Conservation (phyloP, 2,888 invertebrate genomes). For the Sipha maydis region DNA sequence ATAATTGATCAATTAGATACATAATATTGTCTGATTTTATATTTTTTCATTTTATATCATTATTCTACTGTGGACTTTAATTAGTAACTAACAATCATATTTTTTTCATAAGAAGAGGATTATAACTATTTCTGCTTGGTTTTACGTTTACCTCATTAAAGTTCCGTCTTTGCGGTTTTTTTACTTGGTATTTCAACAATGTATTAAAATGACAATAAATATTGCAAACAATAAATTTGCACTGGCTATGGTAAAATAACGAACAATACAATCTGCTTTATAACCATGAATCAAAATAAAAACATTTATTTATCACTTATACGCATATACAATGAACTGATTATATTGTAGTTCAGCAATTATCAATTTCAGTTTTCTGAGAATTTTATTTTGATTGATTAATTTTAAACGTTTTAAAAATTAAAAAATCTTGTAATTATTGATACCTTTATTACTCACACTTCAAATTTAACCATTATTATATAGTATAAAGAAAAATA, state of each 20-base stretch:
- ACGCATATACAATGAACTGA: no score
- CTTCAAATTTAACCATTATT: neutral
- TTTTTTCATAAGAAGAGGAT: neutral
- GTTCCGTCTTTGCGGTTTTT: slow-evolving; percentile 27
- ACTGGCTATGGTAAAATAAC: neutral
- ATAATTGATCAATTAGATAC: neutral
- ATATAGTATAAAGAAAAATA: neutral
- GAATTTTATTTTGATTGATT: neutral
- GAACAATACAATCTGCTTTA: neutral
- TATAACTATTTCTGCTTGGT: slow-evolving; percentile 25
- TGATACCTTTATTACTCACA: neutral
- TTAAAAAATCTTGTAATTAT: neutral
- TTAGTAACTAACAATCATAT: slow-evolving; percentile 12
- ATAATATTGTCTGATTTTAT: neutral
- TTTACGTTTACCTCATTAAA: slow-evolving; percentile 22
- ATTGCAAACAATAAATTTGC: neutral
- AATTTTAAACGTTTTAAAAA: neutral
- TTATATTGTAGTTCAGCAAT: no score
- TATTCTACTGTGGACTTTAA: neutral
- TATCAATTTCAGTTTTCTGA: no score
- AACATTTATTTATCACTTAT: neutral
- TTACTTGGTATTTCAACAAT: neutral
- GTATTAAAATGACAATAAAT: neutral
- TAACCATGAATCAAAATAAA: slow-evolving; percentile 4
- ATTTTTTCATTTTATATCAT: neutral